Conservation (phyloP, 2,113 vertebrate species). For the Delphinapterus leucas region DNA sequence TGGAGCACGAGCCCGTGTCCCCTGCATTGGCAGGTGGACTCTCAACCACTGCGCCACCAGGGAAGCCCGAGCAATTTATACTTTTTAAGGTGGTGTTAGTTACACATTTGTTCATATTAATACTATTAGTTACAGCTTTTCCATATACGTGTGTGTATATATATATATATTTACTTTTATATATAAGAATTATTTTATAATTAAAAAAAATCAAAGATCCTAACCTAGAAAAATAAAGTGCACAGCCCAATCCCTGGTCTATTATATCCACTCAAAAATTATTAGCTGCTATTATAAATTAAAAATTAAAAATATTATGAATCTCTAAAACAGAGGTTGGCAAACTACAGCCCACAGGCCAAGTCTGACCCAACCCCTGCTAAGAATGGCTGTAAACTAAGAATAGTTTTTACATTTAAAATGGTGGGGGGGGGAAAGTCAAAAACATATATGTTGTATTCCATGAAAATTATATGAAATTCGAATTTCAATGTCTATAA, state of each 20-base stretch:
- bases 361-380: neutral
- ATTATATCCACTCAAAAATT: neutral
- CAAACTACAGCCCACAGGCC: neutral
- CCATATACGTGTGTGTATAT: neutral
- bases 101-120: neutral
- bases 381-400: neutral
- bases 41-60: too few species aligned
- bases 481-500: neutral
- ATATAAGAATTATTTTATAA: neutral
- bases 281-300: neutral
- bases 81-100: neutral
- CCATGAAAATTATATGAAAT: neutral
- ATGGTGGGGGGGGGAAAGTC: neutral
- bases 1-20: too few species aligned
- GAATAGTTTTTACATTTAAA: neutral
- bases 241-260: neutral
- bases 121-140: neutral
- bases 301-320: neutral
- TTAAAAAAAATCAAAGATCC: neutral
- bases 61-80: neutral
- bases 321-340: neutral
- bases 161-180: neutral
- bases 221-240: neutral
- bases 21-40: too few species aligned
- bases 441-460: neutral